Evolutionary conservation across 1,140 invertebrate genomes (phyloP), one percentile per base, ranked within the genome.

Genomic region (Achroia grisella): DNA sequence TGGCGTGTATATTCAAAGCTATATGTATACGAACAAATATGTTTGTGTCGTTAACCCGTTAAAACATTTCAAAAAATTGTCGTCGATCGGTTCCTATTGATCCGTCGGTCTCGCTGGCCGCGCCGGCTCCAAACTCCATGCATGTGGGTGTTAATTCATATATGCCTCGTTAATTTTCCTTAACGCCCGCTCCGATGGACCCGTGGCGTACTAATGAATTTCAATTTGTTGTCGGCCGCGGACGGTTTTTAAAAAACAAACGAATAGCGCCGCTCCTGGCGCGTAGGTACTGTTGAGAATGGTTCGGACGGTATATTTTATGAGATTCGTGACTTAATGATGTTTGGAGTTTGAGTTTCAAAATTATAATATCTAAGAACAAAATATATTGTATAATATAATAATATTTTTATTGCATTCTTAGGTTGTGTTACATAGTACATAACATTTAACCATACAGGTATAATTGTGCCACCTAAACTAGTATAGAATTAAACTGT

Each of bases 131-230:
- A 23, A 23, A 23, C 17, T 23, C 17, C 17, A 23, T 23, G 46
- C 41, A 35, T 60, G 56, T 56, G 60, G 62, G 69, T 71, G 77
- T 76, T 77, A 77, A 73, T 77, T 79, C 71, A 77, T 74, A 77
- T 67, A 71, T 63, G 66, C 40, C 68, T 73, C 70, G 73, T 78
- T 79, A 82, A 79, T 82, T 78, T 71, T 79, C 70, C 70, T 82
- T 77, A 74, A 77, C 77, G 65, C 66, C 60, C 57, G 59, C 56
- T 53, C 64, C 63, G 60, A 68, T 69, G 66, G 56, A 56, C 54
- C 64, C 71, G 64, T 65, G 61, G 66, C 59, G 61, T 49, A 57
- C 71, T 79, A 78, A 82, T 79, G 71, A 82, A 82, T 79, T 79
- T 76, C 75, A 82, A 82, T 79, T 79, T 79, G 73, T 79, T 72